phyloP scores from a whole-genome alignment of 2,888 invertebrate species.

The Acrobasis consociella region DNA sequence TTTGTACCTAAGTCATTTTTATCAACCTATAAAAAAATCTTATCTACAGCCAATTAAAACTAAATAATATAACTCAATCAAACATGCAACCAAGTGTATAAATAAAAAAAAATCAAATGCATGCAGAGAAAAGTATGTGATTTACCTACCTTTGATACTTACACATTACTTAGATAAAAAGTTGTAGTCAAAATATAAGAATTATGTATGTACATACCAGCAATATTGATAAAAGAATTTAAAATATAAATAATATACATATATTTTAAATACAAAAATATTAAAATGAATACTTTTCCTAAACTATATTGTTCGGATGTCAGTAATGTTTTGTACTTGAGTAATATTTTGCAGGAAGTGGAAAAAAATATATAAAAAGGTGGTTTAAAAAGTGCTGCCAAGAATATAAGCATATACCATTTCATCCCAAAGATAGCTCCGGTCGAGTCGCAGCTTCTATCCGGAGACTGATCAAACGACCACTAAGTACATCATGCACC shows the following conservation, averaged over 20 bases:
- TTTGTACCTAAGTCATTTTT: too few relatives aligned
- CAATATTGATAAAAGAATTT: too few relatives aligned
- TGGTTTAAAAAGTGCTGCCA: neutral
- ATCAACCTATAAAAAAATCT: too few relatives aligned
- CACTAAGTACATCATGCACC: conserved; percentile 75
- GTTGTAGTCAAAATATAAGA: too few relatives aligned
- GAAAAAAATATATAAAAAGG: neutral
- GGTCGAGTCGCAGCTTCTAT: conserved; percentile 52
- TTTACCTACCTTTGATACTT: neutral
- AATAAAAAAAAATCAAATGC: neutral
- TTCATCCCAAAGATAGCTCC: conserved; percentile 77
- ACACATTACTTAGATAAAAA: too few relatives aligned
- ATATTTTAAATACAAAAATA: too few relatives aligned
- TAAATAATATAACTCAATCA: neutral
- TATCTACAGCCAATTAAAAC: too few relatives aligned
- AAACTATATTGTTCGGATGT: too few relatives aligned
- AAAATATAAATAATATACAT: too few relatives aligned
- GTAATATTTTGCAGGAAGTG: neutral
- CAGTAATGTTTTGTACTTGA: too few relatives aligned
- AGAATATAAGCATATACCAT: conserved; percentile 67
- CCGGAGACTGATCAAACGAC: conserved; percentile 53
- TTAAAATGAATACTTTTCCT: too few relatives aligned
- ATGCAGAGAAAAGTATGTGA: neutral
- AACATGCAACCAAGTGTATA: conserved; percentile 11
- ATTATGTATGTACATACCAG: too few relatives aligned